Evolutionary conservation across 2,888 invertebrate genomes (phyloP), one percentile per base, ranked within the genome.

Genomic region (Venusia cambrica): DNA sequence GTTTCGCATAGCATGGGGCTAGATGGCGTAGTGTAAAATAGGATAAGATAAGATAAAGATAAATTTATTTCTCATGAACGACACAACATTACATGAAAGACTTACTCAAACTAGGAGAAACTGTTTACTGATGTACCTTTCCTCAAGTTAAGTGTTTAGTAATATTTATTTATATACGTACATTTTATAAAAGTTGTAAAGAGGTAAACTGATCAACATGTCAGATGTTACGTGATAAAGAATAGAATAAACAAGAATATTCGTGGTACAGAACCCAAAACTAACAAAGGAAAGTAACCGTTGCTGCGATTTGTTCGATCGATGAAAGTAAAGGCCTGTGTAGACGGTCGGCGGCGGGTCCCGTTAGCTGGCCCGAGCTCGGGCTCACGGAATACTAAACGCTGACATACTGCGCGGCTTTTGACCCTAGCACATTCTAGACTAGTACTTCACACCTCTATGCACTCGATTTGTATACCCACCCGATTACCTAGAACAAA

Each of bases 331-430:
- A 85, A 85, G 84, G 78, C 83, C 74, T 61, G 75, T 68, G 74
- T 71, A 78, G 80, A 79, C 77, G 72, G 70, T 52, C 65, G 63
- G 55, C 52, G 63, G 55, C 52, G 60, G 64, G 76, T 84, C 78
- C 85, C 84, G 85, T 83, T 87, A 85, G 67, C 64, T 64, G 80
- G 74, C 73, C 73, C 72, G 71, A 67, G 71, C 68, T 63, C 68
- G 67, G 66, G 64, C 81, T 73, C 77, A 73, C 75, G 79, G 85
- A 84, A 87, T 85, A 85, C 85, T 84, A 84, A 87, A 76, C 83
- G 73, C 83, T 87, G 85, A 87, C 85, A 87, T 72, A 87, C 85
- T 81, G 72, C 79, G 81, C 83, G 87, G 85, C 78, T 84, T 85
- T 85, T 87, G 87, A 85, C 87, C 85, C 84, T 84, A 79, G 64